Evolutionary conservation across 2,797 vertebrate species (phyloP).

Genomic region (Vespertilio murinus): DNA sequence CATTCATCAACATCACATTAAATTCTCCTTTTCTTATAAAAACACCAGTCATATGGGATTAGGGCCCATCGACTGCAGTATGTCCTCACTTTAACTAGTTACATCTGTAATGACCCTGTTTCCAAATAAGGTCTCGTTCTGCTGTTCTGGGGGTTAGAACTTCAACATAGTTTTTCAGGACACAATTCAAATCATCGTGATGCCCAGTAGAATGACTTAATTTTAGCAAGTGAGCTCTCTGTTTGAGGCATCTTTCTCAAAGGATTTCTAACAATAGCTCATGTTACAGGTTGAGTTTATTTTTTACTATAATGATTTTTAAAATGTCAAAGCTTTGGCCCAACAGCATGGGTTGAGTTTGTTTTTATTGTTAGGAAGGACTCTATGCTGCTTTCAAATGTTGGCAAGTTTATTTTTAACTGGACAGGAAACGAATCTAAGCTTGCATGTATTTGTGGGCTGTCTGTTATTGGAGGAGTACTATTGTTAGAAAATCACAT

Average conservation of each 20-base stretch:
- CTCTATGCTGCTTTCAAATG: background rate
- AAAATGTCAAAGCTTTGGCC: background rate
- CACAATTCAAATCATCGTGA: background rate
- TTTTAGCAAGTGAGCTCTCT: background rate
- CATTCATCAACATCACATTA: background rate
- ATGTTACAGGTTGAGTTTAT: background rate
- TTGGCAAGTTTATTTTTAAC: constrained; percentile 35
- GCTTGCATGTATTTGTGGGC: background rate
- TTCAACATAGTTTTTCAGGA: background rate
- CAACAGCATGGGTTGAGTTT: background rate
- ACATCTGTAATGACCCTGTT: background rate
- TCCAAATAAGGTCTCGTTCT: background rate
- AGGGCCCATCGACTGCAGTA: background rate
- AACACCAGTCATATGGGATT: background rate
- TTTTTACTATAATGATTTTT: background rate
- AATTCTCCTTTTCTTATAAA: background rate
- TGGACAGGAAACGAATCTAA: background rate
- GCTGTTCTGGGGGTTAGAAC: background rate
- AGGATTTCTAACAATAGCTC: background rate
- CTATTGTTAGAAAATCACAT: constrained; percentile 10
- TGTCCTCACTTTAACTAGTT: background rate
- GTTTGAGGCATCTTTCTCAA: background rate
- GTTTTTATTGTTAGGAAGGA: constrained; percentile 6
- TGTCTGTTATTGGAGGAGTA: background rate
- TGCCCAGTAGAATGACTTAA: background rate